phyloP scores from a whole-genome alignment of 2,888 invertebrate species.

The Clunio marinus region DNA sequence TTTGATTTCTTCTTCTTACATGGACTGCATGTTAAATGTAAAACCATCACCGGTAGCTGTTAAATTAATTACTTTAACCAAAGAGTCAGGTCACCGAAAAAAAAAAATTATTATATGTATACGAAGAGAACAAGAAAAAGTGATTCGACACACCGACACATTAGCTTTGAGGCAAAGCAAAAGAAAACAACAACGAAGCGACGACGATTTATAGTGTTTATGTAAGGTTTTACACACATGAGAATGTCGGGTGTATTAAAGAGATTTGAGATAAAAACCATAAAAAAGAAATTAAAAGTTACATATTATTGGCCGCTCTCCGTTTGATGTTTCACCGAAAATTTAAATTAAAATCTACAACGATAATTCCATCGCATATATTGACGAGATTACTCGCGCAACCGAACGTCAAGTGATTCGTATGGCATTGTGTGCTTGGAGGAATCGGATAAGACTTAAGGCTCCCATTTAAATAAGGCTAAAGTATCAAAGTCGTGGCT shows the following conservation, averaged over 20 bases:
- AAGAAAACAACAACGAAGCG: too few species aligned
- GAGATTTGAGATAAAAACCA: conserved; percentile 35
- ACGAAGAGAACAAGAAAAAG: neutral
- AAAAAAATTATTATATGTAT: neutral
- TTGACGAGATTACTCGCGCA: neutral
- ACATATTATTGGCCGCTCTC: conserved; percentile 32
- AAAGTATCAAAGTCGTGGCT: too few species aligned
- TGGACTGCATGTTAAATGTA: neutral
- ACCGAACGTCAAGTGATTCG: neutral
- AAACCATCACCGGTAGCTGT: conserved; percentile 8
- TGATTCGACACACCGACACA: conserved; percentile 33
- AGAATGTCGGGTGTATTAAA: conserved; percentile 34
- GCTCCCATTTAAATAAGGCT: neutral
- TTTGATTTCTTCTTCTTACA: neutral
- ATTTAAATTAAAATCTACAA: conserved; percentile 38
- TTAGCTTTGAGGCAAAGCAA: neutral
- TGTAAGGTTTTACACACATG: conserved; percentile 32
- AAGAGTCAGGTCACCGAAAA: conserved; percentile 8
- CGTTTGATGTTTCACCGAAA: conserved; percentile 38
- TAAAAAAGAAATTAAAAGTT: conserved; percentile 39
- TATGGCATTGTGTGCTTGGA: neutral
- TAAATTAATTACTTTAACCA: conserved; percentile 23
- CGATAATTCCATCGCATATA: conserved; percentile 15
- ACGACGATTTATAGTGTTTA: conserved; percentile 35
- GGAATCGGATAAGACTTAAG: neutral